Evolutionary conservation across 2,113 vertebrate species (phyloP).

Genomic region (Esox niger): DNA sequence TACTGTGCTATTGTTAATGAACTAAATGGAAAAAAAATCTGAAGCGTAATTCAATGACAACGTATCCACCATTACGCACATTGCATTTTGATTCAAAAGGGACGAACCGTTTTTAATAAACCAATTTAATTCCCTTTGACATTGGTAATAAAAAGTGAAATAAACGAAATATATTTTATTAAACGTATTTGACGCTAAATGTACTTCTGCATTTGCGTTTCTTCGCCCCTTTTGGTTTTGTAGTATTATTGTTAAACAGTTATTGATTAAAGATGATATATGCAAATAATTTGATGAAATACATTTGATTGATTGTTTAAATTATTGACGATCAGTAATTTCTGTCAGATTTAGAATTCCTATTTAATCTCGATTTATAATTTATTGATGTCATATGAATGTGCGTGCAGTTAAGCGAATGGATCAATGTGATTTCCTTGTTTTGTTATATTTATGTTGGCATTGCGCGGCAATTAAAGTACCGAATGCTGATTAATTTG

Average conservation of each 20-base stretch:
- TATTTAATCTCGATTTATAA: neutral
- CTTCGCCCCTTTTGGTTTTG: too few relatives aligned
- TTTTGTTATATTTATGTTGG: neutral
- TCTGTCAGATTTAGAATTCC: too few relatives aligned
- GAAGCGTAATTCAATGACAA: neutral
- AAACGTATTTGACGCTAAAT: too few relatives aligned
- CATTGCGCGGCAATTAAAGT: neutral
- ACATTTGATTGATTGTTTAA: too few relatives aligned
- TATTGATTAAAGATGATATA: too few relatives aligned
- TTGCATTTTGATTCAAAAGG: neutral
- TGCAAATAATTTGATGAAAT: too few relatives aligned
- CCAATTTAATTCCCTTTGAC: neutral
- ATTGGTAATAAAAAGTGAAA: neutral
- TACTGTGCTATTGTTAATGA: neutral
- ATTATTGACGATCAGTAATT: too few relatives aligned
- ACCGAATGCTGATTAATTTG: neutral
- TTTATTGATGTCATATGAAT: neutral
- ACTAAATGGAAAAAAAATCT: neutral
- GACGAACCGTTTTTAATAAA: neutral
- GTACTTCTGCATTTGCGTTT: too few relatives aligned
- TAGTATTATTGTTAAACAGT: too few relatives aligned
- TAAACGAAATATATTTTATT: neutral
- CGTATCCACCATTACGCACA: neutral
- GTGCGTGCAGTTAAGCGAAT: too few relatives aligned
- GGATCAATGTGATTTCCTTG: too few relatives aligned